Percentiles rank a stretch among this genome's conserved stretches.
Evolutionary conservation across 2,797 vertebrate species (phyloP).

Genomic region (Kryptopterus vitreolus): DNA sequence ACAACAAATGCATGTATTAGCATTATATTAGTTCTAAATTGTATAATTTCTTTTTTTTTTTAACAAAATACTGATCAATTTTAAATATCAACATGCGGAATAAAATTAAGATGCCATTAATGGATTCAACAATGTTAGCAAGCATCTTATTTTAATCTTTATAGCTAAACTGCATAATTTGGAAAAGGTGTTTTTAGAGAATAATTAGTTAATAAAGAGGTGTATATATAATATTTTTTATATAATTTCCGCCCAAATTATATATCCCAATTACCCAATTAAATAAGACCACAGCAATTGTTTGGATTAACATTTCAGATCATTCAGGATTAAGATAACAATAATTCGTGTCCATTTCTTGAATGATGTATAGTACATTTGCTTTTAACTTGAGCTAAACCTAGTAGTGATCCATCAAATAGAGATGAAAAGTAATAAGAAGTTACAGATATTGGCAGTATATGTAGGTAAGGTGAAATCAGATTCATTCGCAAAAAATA

Average conservation of each 20-base stretch:
- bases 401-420: conserved; percentile 36
- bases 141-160: neutral
- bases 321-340: conserved; percentile 9
- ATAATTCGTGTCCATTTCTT: conserved; percentile 1
- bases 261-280: too few relatives aligned
- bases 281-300: conserved; percentile 18
- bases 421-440: conserved; percentile 7
- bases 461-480: conserved; percentile 30
- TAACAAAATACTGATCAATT: neutral
- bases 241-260: too few relatives aligned
- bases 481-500: conserved; percentile 40
- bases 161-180: neutral
- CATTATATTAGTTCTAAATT: neutral
- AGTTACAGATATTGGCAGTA: conserved; percentile 31
- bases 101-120: neutral
- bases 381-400: conserved; percentile 36
- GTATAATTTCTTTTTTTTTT: neutral
- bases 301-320: conserved; percentile 1
- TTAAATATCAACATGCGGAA: neutral
- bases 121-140: too few relatives aligned
- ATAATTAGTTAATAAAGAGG: neutral
- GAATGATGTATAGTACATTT: conserved; percentile 11
- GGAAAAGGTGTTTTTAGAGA: neutral
- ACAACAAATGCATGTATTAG: neutral
- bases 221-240: neutral